phyloP scores from a whole-genome alignment of 2,888 invertebrate species.

The Didymodactylos carnosus region DNA sequence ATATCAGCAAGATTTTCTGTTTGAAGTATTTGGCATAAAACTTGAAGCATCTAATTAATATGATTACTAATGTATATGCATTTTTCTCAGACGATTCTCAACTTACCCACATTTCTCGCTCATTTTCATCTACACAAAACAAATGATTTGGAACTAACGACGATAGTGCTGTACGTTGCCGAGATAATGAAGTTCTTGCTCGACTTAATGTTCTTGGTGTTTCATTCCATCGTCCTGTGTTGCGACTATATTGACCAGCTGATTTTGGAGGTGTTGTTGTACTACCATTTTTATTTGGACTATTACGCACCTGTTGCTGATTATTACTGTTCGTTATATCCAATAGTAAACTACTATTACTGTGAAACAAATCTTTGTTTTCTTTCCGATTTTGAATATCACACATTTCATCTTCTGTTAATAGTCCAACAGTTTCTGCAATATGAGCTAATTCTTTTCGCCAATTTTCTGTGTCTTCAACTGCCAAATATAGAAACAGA shows the following conservation, averaged over 20 bases:
- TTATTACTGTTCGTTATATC: too few relatives aligned
- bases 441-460: background rate
- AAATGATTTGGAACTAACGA: background rate
- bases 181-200: background rate
- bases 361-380: too few relatives aligned
- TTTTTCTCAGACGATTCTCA: background rate
- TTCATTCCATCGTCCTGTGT: background rate
- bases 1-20: conserved; percentile 7
- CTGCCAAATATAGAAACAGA: background rate
- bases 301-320: too few relatives aligned
- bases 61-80: background rate
- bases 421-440: background rate
- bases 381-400: background rate
- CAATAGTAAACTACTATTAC: too few relatives aligned
- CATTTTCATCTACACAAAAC: conserved; percentile 3
- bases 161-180: background rate
- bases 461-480: background rate
- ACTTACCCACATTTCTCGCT: conserved; percentile 2
- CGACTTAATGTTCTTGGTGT: background rate
- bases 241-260: background rate
- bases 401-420: background rate
- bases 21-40: conserved; percentile 11
- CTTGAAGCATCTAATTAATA: conserved; percentile 5
- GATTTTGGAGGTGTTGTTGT: background rate
- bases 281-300: background rate